phyloP scores from a whole-genome alignment of 2,888 invertebrate species.

The Drosophila anomalata region DNA sequence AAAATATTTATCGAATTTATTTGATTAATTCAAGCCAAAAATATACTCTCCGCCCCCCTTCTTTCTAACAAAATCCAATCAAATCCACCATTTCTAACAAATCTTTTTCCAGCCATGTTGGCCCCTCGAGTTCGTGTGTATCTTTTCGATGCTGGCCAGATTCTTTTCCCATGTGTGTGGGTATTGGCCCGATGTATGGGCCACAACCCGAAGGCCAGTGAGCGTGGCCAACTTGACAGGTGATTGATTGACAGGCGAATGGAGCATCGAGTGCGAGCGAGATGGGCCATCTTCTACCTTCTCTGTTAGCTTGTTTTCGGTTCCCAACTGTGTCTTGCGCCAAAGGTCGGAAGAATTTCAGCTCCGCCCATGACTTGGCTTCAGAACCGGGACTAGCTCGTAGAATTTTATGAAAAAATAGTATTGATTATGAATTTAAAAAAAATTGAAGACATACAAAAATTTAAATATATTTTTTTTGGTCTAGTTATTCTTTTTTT shows the following conservation, averaged over 20 bases:
- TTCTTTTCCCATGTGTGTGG: constrained; percentile 9
- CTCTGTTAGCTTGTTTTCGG: constrained; percentile 8
- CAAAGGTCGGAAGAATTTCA: constrained; percentile 46
- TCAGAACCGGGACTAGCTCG: constrained; percentile 1
- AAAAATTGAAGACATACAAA: background rate
- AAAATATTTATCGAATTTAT: no score
- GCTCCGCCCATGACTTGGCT: constrained; percentile 55
- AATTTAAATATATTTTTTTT: no score
- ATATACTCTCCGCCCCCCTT: background rate
- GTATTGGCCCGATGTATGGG: constrained; percentile 11
- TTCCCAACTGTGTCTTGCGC: constrained; percentile 11
- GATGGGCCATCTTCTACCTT: constrained; percentile 16
- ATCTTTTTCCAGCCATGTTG: constrained; percentile 15
- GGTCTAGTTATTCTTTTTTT: background rate
- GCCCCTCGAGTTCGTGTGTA: constrained; percentile 13
- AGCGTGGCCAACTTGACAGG: constrained; percentile 78
- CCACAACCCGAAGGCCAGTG: constrained; percentile 56
- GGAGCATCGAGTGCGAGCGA: constrained; percentile 55
- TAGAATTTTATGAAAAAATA: constrained; percentile 3
- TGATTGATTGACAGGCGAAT: constrained; percentile 81
- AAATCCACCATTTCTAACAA: constrained; percentile 24
- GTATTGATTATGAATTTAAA: background rate
- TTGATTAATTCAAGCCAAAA: no score
- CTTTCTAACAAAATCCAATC: background rate
- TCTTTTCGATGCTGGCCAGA: constrained; percentile 11